Percentiles rank a stretch among this genome's conserved stretches.
Conservation (phyloP, 2,888 invertebrate species). For the Habrosyne pyritoides region DNA sequence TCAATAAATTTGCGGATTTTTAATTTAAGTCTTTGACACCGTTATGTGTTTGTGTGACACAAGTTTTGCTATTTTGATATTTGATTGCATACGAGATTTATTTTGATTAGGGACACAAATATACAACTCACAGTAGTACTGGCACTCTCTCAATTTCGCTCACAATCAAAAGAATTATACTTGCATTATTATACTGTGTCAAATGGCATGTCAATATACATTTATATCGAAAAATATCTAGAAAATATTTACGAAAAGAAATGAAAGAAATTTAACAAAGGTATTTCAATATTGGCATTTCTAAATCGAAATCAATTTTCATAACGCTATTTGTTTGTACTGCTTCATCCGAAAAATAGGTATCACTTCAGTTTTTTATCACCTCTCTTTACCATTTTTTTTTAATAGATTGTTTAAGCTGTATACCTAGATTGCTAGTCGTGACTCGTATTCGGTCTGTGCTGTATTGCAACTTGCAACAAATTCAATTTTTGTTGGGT, state of each 20-base stretch:
- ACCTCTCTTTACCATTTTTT: background rate
- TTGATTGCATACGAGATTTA: too few relatives aligned
- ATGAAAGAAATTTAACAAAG: background rate
- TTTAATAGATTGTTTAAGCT: background rate
- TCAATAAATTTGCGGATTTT: too few relatives aligned
- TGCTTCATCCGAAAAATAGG: background rate
- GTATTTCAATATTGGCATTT: conserved; percentile 4
- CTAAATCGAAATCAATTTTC: conserved; percentile 6
- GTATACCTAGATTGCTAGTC: background rate
- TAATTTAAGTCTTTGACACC: too few relatives aligned
- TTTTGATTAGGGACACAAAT: too few relatives aligned
- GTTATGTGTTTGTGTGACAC: too few relatives aligned
- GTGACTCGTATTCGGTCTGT: background rate
- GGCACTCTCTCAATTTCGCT: too few relatives aligned
- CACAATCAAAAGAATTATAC: too few relatives aligned
- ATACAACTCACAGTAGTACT: too few relatives aligned
- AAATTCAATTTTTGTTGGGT: background rate
- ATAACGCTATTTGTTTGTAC: background rate
- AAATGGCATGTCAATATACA: too few relatives aligned
- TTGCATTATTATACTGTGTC: too few relatives aligned
- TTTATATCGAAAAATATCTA: too few relatives aligned
- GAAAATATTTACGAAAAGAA: background rate
- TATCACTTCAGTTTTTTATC: background rate
- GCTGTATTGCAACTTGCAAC: background rate
- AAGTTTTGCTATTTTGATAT: too few relatives aligned